Conservation (phyloP, 2,797 vertebrate species). For the Botia kubotai region DNA sequence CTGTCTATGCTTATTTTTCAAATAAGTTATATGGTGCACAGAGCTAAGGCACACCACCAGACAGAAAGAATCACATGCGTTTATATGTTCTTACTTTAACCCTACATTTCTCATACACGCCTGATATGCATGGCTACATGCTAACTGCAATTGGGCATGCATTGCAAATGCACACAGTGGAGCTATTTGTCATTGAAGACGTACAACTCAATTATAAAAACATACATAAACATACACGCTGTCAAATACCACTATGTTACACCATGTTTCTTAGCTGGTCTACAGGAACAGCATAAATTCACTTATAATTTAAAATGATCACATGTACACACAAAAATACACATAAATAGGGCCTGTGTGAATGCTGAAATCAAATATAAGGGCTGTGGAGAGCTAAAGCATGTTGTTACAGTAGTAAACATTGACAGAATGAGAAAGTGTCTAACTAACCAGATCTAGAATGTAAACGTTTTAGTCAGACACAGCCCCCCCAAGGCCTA, state of each 20-base stretch:
- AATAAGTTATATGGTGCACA: constrained; percentile 65
- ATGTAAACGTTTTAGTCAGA: constrained; percentile 4
- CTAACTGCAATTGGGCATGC: not conserved
- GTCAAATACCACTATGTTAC: not conserved
- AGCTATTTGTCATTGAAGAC: not conserved
- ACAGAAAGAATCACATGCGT: constrained; percentile 56
- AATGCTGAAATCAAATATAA: not conserved
- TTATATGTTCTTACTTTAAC: constrained; percentile 31
- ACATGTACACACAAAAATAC: not conserved
- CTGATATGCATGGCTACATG: not conserved
- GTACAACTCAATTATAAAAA: not conserved
- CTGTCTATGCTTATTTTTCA: constrained; percentile 76
- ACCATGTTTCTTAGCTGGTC: too few species aligned
- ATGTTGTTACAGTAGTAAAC: constrained; percentile 8
- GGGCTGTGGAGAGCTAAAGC: not conserved
- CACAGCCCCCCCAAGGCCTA: not conserved
- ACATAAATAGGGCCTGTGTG: too few species aligned
- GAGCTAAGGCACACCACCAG: constrained; percentile 70
- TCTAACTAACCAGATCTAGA: not conserved
- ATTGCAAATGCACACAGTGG: not conserved
- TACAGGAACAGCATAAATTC: not conserved
- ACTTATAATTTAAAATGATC: not conserved
- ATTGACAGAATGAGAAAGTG: constrained; percentile 7
- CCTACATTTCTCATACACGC: constrained; percentile 14
- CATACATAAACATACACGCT: not conserved